Percentiles rank a stretch among this genome's conserved stretches.
phyloP scores from a whole-genome alignment of 2,113 vertebrate species.

The Heterocephalus glaber region DNA sequence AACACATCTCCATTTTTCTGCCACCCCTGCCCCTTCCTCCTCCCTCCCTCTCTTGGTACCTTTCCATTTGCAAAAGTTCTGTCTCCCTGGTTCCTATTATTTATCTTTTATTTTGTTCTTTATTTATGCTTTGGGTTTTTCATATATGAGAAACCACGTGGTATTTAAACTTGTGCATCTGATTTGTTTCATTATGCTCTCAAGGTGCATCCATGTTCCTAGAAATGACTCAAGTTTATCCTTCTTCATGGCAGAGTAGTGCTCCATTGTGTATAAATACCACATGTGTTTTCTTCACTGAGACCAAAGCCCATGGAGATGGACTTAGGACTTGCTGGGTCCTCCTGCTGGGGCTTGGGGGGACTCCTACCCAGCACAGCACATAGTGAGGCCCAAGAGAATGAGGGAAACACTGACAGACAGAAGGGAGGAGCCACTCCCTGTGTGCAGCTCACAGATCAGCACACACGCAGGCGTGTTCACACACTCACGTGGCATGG shows the following conservation, averaged over 20 bases:
- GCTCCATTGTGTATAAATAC: neutral
- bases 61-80: neutral
- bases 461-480: neutral
- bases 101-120: neutral
- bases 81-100: neutral
- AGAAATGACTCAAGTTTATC: neutral
- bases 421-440: neutral
- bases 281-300: neutral
- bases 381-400: neutral
- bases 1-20: neutral
- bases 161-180: neutral
- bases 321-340: neutral
- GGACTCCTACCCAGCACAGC: too few species aligned
- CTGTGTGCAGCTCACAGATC: neutral
- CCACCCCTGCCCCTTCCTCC: too few species aligned
- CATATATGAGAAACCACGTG: neutral
- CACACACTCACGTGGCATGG: rapidly evolving
- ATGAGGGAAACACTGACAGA: neutral
- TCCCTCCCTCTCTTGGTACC: neutral
- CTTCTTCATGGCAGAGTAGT: neutral
- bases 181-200: neutral
- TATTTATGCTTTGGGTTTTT: neutral
- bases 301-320: neutral
- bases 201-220: neutral
- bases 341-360: neutral